Conservation (phyloP, 2,888 invertebrate species). For the Mantis religiosa region DNA sequence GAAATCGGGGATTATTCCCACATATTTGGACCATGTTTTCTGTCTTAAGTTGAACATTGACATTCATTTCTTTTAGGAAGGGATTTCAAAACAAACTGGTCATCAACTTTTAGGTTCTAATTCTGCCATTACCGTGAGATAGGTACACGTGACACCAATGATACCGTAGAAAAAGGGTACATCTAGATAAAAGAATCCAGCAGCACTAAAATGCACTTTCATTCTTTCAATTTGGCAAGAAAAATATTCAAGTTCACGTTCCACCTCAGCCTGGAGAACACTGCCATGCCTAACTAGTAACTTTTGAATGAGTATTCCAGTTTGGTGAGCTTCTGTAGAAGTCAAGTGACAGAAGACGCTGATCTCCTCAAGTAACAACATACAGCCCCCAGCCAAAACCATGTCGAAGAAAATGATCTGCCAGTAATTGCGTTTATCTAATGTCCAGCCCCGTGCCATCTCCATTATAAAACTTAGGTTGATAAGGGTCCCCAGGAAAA, state of each 20-base stretch:
- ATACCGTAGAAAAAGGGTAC: background rate
- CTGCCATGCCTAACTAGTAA: background rate
- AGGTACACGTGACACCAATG: background rate
- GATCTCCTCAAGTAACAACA: background rate
- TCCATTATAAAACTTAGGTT: background rate
- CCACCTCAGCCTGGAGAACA: background rate
- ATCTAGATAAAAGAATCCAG: background rate
- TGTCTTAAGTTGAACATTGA: no score
- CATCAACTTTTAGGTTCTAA: background rate
- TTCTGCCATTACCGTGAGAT: background rate
- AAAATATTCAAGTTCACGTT: background rate
- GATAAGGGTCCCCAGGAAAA: background rate
- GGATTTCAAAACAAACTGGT: no score
- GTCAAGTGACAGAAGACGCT: background rate
- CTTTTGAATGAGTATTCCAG: background rate
- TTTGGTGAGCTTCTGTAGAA: background rate
- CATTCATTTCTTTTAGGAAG: no score
- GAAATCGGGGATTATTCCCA: no score
- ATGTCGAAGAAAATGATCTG: background rate
- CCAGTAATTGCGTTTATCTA: background rate
- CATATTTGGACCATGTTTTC: no score
- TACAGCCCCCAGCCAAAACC: background rate
- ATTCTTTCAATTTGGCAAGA: background rate
- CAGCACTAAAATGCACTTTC: background rate
- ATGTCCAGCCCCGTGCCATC: background rate